Evolutionary conservation across 2,113 vertebrate genomes (phyloP).

Genomic region (Labeo rohita): DNA sequence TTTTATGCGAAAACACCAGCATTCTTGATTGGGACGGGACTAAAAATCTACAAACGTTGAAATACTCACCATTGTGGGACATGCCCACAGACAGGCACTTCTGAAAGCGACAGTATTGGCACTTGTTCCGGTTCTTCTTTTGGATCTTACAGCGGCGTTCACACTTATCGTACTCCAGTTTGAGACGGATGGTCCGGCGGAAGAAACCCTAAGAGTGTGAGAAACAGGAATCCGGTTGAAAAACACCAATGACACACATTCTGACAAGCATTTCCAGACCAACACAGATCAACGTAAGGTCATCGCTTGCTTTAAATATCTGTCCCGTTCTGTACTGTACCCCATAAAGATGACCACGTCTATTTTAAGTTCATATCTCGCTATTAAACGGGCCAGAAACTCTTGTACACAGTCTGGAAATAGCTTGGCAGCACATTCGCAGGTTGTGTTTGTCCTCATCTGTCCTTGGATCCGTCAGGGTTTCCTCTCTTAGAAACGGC

Average conservation of each 20-base stretch:
- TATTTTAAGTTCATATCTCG: not conserved
- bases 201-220: slow-evolving; percentile 86
- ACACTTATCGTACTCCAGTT: slow-evolving; percentile 91
- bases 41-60: too few relatives aligned
- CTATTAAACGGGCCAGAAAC: not conserved
- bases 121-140: slow-evolving; percentile 99
- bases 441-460: slow-evolving; percentile 5
- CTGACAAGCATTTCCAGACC: not conserved
- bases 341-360: not conserved
- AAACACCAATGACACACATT: not conserved
- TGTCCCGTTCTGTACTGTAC: not conserved
- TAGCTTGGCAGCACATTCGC: slow-evolving; percentile 19
- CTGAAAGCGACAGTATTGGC: slow-evolving; percentile 97
- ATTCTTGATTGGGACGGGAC: too few relatives aligned
- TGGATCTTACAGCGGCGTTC: slow-evolving; percentile 95
- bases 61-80: slow-evolving; percentile 95
- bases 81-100: slow-evolving; percentile 98
- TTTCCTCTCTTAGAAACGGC: slow-evolving; percentile 8
- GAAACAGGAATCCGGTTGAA: not conserved
- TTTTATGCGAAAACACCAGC: too few relatives aligned
- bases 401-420: slow-evolving; percentile 2
- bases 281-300: not conserved
- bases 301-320: not conserved
- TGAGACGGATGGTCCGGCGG: slow-evolving; percentile 91
- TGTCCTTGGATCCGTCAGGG: not conserved